Conservation (phyloP, 2,888 invertebrate genomes). For the Drosophila multiciliata region DNA sequence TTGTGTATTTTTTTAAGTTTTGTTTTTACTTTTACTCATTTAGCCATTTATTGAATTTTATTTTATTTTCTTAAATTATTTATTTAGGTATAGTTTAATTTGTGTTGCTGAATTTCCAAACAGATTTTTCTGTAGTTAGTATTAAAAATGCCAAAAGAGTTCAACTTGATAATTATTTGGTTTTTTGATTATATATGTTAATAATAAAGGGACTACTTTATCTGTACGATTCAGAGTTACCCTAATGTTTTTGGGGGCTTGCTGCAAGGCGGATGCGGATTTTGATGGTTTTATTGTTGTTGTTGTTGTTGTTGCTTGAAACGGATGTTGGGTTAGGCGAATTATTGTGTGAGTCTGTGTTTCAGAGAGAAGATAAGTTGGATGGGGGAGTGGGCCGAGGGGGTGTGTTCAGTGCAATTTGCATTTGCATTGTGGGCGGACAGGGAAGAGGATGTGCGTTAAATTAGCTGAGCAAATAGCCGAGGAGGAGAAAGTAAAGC, state of each 20-base stretch:
- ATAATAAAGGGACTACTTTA: not conserved
- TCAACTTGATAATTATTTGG: not conserved
- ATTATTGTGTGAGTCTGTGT: constrained; percentile 8
- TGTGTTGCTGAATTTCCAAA: no score
- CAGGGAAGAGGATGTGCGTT: constrained; percentile 44
- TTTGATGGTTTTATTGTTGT: constrained; percentile 43
- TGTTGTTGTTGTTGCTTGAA: constrained; percentile 33
- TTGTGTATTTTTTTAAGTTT: no score
- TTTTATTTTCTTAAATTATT: no score
- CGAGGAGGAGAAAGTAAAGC: constrained; percentile 36
- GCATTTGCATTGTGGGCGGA: constrained; percentile 62
- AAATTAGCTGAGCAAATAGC: constrained; percentile 64
- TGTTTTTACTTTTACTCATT: no score
- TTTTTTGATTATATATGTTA: not conserved
- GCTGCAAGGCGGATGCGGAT: constrained; percentile 27
- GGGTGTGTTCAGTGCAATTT: constrained; percentile 31
- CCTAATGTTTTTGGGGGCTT: constrained; percentile 14
- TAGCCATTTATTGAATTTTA: no score
- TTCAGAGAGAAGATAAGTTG: not conserved
- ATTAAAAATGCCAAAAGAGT: not conserved
- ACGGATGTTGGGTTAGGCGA: constrained; percentile 48
- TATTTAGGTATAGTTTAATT: no score
- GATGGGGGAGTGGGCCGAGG: not conserved
- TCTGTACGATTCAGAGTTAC: not conserved
- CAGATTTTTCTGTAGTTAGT: no score